Conservation (phyloP, 1,140 invertebrate species). For the Leptinotarsa defecta region DNA sequence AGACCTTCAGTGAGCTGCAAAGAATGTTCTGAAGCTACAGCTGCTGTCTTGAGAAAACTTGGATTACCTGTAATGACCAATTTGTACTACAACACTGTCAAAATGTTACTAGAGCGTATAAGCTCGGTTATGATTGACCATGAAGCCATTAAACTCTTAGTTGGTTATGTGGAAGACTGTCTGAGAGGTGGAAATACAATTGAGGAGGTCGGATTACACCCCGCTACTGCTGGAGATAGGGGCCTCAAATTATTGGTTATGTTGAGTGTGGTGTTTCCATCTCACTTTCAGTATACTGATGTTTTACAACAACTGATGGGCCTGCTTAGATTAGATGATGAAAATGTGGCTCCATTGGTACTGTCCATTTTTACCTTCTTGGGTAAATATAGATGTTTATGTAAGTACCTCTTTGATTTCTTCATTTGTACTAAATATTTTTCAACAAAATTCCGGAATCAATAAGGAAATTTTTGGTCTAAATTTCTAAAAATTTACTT, state of each 20-base stretch:
- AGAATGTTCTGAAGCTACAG: slow-evolving; percentile 83
- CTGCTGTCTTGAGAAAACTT: slow-evolving; percentile 87
- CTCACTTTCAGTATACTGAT: slow-evolving; percentile 87
- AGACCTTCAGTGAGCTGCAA: slow-evolving; percentile 87
- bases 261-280: slow-evolving; percentile 88
- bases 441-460: slow-evolving; percentile 47
- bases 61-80: slow-evolving; percentile 94
- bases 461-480: too few relatives aligned
- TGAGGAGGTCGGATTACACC: slow-evolving; percentile 77
- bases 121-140: slow-evolving; percentile 95
- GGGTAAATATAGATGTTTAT: slow-evolving; percentile 82
- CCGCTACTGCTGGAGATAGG: slow-evolving; percentile 79
- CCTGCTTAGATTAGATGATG: slow-evolving; percentile 79
- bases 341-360: slow-evolving; percentile 80
- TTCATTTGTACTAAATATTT: slow-evolving; percentile 69
- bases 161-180: slow-evolving; percentile 73
- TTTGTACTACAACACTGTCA: slow-evolving; percentile 90
- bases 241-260: slow-evolving; percentile 81
- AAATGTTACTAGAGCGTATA: slow-evolving; percentile 90
- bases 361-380: slow-evolving; percentile 85
- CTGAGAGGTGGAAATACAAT: slow-evolving; percentile 69
- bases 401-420: slow-evolving; percentile 57
- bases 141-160: slow-evolving; percentile 76
- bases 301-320: slow-evolving; percentile 79
- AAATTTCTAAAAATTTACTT: too few relatives aligned